Conservation (phyloP, 2,113 vertebrate species). For the Neopipo cinnamomea region DNA sequence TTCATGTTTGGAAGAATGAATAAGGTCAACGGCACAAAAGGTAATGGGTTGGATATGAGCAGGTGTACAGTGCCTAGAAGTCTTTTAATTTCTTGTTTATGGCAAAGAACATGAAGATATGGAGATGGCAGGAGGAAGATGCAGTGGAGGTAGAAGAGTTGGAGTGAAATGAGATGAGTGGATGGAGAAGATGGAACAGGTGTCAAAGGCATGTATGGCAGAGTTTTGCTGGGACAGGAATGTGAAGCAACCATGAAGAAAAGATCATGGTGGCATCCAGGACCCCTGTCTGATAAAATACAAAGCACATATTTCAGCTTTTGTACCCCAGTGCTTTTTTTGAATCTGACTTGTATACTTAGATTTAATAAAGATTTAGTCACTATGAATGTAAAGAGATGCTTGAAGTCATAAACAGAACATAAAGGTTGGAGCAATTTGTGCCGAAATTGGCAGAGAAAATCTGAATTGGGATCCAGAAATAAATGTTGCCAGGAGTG, state of each 20-base stretch:
- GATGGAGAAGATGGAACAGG: neutral
- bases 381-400: neutral
- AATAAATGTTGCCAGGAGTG: accelerated
- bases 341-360: neutral
- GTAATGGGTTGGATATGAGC: neutral
- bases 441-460: neutral
- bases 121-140: neutral
- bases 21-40: neutral
- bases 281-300: neutral
- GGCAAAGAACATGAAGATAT: neutral
- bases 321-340: neutral
- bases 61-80: neutral
- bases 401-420: neutral
- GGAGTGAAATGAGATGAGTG: neutral
- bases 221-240: neutral
- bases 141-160: neutral
- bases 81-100: neutral
- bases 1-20: neutral
- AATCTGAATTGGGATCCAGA: neutral
- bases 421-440: neutral
- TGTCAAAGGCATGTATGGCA: neutral
- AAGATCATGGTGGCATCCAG: neutral
- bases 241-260: neutral
- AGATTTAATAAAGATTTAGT: neutral
- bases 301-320: neutral